Base-by-base conservation (phyloP, 1,140 invertebrate species). In the Lucilia cuprina region DNA sequence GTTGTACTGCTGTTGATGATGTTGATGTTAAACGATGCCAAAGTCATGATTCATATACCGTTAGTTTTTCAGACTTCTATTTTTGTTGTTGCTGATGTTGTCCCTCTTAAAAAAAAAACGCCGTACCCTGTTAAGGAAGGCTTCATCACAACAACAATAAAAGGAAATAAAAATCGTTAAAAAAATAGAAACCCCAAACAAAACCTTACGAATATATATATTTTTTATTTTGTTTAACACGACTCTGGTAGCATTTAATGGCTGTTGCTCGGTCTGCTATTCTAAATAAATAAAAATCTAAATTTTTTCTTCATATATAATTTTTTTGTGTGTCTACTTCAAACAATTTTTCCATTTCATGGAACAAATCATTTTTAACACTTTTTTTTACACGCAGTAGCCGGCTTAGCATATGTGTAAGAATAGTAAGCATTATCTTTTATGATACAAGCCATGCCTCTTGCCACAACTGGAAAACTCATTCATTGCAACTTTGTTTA, bases 1-100 rank as follows among this genome's bases (percentile, higher is more conserved):
- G 13, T 77, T n/a, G 5, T 77, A 25, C 9, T 25, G 74, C 19
- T 77, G 74, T 9, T 75, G 75, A 17, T 78, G 65, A 70, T 19
- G 65, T 21, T 21, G 19, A 70, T 70, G 65, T 25, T 70, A 70
- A 70, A 87, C 87, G 87, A 89, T 89, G 88, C 88, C 88, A 89
- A 87, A 89, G 88, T 89, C 88, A 89, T 89, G 88, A 89, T 89
- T 89, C 88, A 89, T 89, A 88, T 89, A 89, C 88, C 88, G 88
- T 89, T 89, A 89, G 86, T 85, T 89, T 86, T 87, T 55, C n/a
- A 70, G 65, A 70, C 65, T 70, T 70, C 65, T 70, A 13, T 55
- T 55, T 55, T 13, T 17, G 9, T 55, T 55, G 3, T 55, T 55
- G 41, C 25, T 60, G 55, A 60, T 14, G 12, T 10, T 70, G n/a